A percentile compares a stretch with the other conserved stretches of the same genome.
Conservation (phyloP, 2,888 invertebrate genomes). For the Pterostichus madidus region DNA sequence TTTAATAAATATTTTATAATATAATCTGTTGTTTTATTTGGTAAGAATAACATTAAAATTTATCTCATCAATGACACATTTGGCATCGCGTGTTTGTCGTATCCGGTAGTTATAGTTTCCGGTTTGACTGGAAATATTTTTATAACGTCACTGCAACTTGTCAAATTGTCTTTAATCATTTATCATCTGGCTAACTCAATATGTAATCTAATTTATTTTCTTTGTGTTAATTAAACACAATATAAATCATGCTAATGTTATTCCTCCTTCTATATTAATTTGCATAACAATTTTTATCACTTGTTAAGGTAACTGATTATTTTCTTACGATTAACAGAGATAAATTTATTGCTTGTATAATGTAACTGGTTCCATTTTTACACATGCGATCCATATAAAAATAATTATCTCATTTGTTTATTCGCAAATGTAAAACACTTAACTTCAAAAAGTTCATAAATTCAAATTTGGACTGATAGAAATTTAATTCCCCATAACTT, state of each 20-base stretch:
- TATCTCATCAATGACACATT: no score
- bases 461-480: no score
- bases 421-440: background rate
- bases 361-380: conserved; percentile 44
- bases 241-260: conserved; percentile 65
- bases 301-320: conserved; percentile 55
- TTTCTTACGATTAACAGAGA: conserved; percentile 45
- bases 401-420: conserved; percentile 42
- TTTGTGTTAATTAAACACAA: conserved; percentile 59
- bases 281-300: conserved; percentile 61
- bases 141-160: background rate
- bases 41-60: no score
- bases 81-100: background rate
- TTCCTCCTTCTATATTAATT: conserved; percentile 61
- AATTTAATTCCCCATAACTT: no score
- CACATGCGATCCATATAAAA: conserved; percentile 34
- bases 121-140: conserved; percentile 24
- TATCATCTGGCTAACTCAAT: background rate
- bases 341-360: conserved; percentile 42
- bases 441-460: no score
- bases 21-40: conserved; percentile 16
- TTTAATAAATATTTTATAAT: conserved; percentile 20
- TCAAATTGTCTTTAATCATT: conserved; percentile 1
- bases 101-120: conserved; percentile 48
- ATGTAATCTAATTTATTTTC: conserved; percentile 57